These are phyloP conservation scores for Excalfactoria chinensis DNA, from an alignment of 2,113 vertebrate genomes.

Conservation along the genomic window DNA sequence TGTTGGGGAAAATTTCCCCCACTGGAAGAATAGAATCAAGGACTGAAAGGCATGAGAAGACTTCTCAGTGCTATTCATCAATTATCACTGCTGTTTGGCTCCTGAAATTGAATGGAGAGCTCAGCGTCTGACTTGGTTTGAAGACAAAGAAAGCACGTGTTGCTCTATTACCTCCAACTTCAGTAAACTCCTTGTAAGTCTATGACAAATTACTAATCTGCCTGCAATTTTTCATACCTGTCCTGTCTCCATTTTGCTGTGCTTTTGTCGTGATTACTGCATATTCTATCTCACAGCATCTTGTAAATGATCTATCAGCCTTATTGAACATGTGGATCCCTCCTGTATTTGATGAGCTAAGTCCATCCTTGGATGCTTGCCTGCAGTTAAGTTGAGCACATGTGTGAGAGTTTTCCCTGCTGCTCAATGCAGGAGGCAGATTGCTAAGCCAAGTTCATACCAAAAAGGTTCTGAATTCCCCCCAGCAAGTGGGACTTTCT, in stretches of 20 bases:
- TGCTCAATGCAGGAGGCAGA: neutral
- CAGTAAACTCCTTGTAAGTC: neutral
- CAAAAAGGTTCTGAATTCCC: neutral
- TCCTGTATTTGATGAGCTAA: neutral
- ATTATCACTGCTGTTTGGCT: slow-evolving; percentile 21
- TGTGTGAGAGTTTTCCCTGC: rapidly evolving
- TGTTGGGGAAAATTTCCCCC: slow-evolving; percentile 23
- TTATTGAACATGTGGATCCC: neutral
- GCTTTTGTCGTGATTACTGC: slow-evolving; percentile 21
- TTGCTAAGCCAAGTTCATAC: neutral
- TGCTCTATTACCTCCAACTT: neutral
- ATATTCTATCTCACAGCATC: slow-evolving; percentile 3
- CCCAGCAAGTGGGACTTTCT: neutral
- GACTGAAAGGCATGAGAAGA: neutral
- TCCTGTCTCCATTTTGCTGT: neutral
- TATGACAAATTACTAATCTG: slow-evolving; percentile 19
- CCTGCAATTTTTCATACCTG: neutral
- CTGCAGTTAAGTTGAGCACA: rapidly evolving
- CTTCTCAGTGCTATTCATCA: slow-evolving; percentile 15
- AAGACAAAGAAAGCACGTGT: neutral
- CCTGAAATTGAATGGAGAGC: neutral
- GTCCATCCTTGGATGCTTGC: neutral
- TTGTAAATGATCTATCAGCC: slow-evolving; percentile 25
- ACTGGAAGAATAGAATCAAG: neutral
- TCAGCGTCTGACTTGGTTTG: neutral